These are phyloP conservation scores for Pristionchus maxplancki DNA, from an alignment of 2,888 invertebrate species.

Conservation along the genomic window DNA sequence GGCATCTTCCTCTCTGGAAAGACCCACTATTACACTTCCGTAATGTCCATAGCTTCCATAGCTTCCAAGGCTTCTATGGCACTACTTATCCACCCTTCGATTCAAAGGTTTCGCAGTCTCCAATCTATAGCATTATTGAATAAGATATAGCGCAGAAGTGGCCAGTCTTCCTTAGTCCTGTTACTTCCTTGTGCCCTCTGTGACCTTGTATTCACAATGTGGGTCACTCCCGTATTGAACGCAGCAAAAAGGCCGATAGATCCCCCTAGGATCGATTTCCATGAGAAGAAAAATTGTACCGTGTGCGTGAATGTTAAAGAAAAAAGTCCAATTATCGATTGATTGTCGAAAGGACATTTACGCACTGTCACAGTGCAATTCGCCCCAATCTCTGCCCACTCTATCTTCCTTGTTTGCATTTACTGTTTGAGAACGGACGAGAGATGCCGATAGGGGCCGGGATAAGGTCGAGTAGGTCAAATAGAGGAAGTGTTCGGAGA, in stretches of 20 bases:
- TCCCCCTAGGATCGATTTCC: not conserved
- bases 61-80: not conserved
- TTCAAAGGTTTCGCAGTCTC: not conserved
- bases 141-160: not conserved
- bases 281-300: not conserved
- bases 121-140: not conserved
- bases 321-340: not conserved
- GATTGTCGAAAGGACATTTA: not conserved
- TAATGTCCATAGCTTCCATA: not conserved
- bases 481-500: slow-evolving; percentile 13
- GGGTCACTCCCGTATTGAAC: not conserved
- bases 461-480: slow-evolving; percentile 36
- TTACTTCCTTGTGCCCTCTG: no score
- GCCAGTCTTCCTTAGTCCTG: not conserved
- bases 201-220: not conserved
- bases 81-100: not conserved
- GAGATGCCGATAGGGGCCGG: slow-evolving; percentile 13
- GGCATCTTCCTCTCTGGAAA: slow-evolving; percentile 91
- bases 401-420: slow-evolving; percentile 27
- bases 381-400: not conserved
- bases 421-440: slow-evolving; percentile 22
- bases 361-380: not conserved
- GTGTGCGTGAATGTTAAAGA: not conserved
- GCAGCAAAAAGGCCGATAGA: not conserved
- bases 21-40: not conserved